Evolutionary conservation across 2,797 vertebrate genomes (phyloP).

Genomic region (Steatocranus sp.): DNA sequence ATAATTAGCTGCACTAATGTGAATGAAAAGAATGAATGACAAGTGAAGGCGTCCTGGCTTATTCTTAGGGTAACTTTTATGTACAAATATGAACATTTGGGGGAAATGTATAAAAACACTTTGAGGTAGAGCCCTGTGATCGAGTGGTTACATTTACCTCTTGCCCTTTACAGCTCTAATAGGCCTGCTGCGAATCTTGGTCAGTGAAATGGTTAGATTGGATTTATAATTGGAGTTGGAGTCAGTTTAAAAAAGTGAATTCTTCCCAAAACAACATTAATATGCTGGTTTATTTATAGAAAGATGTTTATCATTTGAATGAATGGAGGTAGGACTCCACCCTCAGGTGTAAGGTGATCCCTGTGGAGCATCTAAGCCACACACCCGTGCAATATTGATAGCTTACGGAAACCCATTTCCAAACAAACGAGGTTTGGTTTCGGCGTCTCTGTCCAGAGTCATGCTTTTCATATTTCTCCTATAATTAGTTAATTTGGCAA

Average conservation of each 20-base stretch:
- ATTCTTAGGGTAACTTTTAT: not conserved
- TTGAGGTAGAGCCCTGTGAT: not conserved
- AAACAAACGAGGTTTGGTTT: conserved; percentile 51
- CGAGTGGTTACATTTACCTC: not conserved
- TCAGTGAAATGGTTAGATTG: not conserved
- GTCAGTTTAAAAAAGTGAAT: not conserved
- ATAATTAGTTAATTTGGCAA: not conserved
- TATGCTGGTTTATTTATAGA: not conserved
- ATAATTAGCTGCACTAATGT: not conserved
- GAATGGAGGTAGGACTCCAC: conserved; percentile 27
- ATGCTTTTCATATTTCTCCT: not conserved
- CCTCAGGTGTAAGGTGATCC: conserved; percentile 38
- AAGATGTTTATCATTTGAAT: conserved; percentile 3
- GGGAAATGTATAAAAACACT: not conserved
- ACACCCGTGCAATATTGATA: conserved; percentile 63
- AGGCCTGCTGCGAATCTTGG: not conserved
- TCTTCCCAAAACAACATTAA: not conserved
- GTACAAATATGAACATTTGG: not conserved
- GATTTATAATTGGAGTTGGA: not conserved
- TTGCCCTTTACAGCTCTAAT: not conserved
- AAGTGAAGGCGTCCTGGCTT: not conserved
- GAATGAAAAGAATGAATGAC: not conserved
- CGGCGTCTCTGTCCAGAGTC: not conserved
- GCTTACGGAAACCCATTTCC: conserved; percentile 35
- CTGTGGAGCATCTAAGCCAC: conserved; percentile 45